Evolutionary conservation across 2,113 vertebrate genomes (phyloP), one percentile per base, ranked within the genome.

Genomic region (Phainopepla nitens): DNA sequence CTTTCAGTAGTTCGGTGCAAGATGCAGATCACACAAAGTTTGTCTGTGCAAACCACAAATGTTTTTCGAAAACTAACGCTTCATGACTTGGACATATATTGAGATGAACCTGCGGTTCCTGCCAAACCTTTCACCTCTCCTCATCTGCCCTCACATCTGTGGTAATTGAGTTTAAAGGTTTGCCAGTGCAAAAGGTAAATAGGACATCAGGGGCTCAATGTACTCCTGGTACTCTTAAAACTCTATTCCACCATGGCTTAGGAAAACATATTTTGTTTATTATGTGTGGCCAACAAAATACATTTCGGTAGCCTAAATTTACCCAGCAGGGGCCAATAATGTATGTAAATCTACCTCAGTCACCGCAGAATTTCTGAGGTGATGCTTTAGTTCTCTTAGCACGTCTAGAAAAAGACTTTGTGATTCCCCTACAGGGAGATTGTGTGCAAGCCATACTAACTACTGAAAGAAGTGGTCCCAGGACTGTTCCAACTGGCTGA

Each of bases 401-500:
- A 94, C 1, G 8, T 77, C 58, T 58, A 70, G 80, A 28, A 80
- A 82, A 80, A 94, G 50, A 53, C 72, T 70, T 90, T 60, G 82
- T 87, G 82, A 86, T 82, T 96, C 28, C 45, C 21, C 29, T 68
- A 47, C n/a, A 73, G 77, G 51, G 72, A 89, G 49, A 13, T 8
- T 54, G 57, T 88, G 49, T 58, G 61, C 20, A 20, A 89, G 61
- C 81, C 44, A 56, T 42, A 62, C 60, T 47, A 75, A 92, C 53
- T 49, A 44, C 79, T 93, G 62, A 87, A 90, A 89, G 61, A 71
- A 89, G 36, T 23, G 33, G 80, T 91, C 89, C 69, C 89, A 96
- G 70, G 69, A 69, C 69, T 82, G 91, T 87, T 97, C 87, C 93
- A 91, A n/a, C n/a, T 87, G 89, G 69, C 89, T 71, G 84, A 73